Evolutionary conservation across 2,113 vertebrate genomes (phyloP).

Genomic region (Solea solea): DNA sequence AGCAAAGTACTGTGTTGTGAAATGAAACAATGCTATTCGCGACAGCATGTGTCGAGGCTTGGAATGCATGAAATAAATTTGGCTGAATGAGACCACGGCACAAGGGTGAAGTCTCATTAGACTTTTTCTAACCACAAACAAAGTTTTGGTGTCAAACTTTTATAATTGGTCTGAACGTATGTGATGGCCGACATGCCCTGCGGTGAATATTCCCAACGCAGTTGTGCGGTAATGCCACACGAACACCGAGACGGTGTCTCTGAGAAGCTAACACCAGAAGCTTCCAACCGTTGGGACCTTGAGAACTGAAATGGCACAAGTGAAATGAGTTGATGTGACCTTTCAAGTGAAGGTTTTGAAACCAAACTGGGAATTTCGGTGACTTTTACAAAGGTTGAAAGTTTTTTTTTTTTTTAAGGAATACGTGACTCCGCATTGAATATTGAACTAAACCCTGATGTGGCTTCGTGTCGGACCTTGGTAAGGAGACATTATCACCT

Average conservation of each 20-base stretch:
- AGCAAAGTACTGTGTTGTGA: slow-evolving; percentile 45
- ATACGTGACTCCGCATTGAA: slow-evolving; percentile 17
- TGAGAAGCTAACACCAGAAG: not conserved
- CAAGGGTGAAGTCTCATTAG: slow-evolving; percentile 3
- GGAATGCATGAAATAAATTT: slow-evolving; percentile 47
- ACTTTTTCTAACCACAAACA: slow-evolving; percentile 51
- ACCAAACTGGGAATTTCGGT: slow-evolving; percentile 5
- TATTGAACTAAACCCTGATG: not conserved
- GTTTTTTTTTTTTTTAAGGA: slow-evolving; percentile 11
- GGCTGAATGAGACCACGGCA: slow-evolving; percentile 7
- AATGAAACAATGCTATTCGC: not conserved
- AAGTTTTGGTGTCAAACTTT: slow-evolving; percentile 47
- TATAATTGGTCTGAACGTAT: slow-evolving; percentile 2
- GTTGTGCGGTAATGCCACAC: not conserved
- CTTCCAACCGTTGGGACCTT: not conserved
- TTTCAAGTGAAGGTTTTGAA: slow-evolving; percentile 30
- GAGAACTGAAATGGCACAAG: slow-evolving; percentile 5
- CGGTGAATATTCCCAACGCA: not conserved
- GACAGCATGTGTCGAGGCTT: slow-evolving; percentile 51
- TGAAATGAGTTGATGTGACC: slow-evolving; percentile 18
- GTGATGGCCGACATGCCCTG: not conserved
- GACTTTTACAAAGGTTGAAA: slow-evolving; percentile 50
- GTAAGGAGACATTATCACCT: slow-evolving; percentile 8
- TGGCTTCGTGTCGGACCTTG: not conserved
- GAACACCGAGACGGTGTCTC: not conserved